Conservation (phyloP, 1,140 invertebrate species). For the Anoplolepis gracilipes region DNA sequence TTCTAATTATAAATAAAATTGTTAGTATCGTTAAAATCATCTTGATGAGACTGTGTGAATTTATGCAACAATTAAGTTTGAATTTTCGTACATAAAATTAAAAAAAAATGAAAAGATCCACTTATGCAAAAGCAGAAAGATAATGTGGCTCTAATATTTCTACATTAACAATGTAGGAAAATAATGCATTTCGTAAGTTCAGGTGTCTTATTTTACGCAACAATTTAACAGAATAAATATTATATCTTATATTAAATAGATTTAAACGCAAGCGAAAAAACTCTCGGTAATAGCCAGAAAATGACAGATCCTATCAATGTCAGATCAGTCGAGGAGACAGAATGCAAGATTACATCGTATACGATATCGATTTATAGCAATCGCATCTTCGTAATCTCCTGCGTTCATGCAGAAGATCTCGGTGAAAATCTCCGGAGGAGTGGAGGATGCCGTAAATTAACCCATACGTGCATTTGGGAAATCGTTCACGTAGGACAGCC, state of each 20-base stretch:
- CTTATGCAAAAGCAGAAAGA: background rate
- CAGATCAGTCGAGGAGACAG: background rate
- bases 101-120: too few species aligned
- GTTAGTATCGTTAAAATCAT: background rate
- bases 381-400: constrained; percentile 36
- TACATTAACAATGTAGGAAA: background rate
- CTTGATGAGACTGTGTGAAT: background rate
- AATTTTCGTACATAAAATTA: background rate
- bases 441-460: constrained; percentile 58
- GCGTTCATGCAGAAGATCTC: constrained; percentile 42
- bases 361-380: constrained; percentile 43
- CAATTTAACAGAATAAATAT: constrained; percentile 1
- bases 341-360: constrained; percentile 51
- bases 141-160: background rate
- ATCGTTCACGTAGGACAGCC: constrained; percentile 50
- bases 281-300: background rate
- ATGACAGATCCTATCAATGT: constrained; percentile 28
- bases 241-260: background rate
- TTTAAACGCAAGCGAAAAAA: background rate
- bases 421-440: constrained; percentile 23
- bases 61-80: background rate
- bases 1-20: background rate
- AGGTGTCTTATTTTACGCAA: background rate
- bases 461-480: constrained; percentile 39
- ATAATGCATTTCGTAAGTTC: background rate